phyloP scores from a whole-genome alignment of 2,888 invertebrate species.

The Diarsia rubi region DNA sequence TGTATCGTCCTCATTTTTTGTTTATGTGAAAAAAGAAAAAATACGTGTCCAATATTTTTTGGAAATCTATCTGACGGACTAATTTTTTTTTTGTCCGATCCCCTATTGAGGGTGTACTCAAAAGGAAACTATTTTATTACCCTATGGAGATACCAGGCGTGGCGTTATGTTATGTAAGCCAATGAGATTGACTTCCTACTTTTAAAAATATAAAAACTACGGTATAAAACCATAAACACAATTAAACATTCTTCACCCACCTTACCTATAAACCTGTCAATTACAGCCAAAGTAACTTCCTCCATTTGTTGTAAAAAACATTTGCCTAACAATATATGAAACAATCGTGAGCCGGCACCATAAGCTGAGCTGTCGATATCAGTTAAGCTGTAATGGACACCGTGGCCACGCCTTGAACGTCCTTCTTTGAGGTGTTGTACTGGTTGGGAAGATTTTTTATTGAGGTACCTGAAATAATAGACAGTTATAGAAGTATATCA shows the following conservation, averaged over 20 bases:
- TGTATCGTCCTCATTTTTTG: no score
- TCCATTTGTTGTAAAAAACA: constrained; percentile 46
- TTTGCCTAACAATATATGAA: constrained; percentile 66
- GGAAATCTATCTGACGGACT: no score
- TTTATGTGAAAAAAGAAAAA: no score
- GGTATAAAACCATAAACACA: no score
- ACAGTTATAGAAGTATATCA: neutral
- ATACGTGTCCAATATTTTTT: no score
- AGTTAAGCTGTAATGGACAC: constrained; percentile 82
- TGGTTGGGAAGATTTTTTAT: constrained; percentile 38
- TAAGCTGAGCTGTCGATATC: constrained; percentile 84
- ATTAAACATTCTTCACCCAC: neutral
- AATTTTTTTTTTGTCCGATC: no score
- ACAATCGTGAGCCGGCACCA: constrained; percentile 72
- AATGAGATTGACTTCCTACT: no score
- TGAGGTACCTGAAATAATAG: constrained; percentile 2
- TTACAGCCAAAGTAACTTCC: constrained; percentile 59
- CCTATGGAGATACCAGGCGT: no score
- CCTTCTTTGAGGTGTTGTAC: constrained; percentile 59
- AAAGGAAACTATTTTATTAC: no score
- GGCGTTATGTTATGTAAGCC: no score
- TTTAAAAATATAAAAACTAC: no score
- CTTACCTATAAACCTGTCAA: constrained; percentile 50
- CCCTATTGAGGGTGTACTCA: no score
- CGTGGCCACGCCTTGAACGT: constrained; percentile 75